Conservation (phyloP, 2,888 invertebrate species). For the Tetheella fluctuosa region DNA sequence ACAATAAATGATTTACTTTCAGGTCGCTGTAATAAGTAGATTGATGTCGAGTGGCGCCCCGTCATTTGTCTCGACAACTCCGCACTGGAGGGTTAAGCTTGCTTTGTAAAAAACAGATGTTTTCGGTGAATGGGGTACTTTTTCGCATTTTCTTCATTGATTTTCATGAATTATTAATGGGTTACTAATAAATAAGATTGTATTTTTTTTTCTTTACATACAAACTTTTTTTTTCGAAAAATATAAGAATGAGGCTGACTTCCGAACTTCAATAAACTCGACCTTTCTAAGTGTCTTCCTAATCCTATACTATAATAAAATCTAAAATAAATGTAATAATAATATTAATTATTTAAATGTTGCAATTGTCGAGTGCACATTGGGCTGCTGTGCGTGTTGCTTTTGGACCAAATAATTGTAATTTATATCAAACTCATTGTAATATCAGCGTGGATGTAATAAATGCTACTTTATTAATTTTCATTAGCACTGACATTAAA, state of each 20-base stretch:
- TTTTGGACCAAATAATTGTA: slow-evolving; percentile 34
- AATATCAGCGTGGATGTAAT: slow-evolving; percentile 20
- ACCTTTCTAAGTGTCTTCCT: no score
- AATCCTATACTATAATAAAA: no score
- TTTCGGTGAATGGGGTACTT: slow-evolving; percentile 19
- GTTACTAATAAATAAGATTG: no score
- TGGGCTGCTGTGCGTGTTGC: slow-evolving; percentile 29
- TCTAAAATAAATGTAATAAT: no score
- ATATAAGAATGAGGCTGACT: no score
- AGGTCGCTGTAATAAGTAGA: slow-evolving; percentile 76
- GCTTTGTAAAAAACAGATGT: slow-evolving; percentile 24
- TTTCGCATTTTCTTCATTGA: slow-evolving; percentile 7
- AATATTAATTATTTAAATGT: background rate
- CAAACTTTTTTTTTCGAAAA: no score
- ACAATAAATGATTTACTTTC: slow-evolving; percentile 79
- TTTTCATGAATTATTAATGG: background rate
- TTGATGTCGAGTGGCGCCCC: slow-evolving; percentile 68
- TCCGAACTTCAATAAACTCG: no score
- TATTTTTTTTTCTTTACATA: no score
- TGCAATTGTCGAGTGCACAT: slow-evolving; percentile 20
- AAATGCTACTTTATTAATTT: slow-evolving; percentile 7
- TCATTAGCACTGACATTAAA: slow-evolving; percentile 4
- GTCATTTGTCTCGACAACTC: slow-evolving; percentile 65
- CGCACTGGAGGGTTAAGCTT: slow-evolving; percentile 24
- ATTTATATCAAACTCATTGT: slow-evolving; percentile 18